Base-by-base conservation (phyloP, 2,797 vertebrate species). In the Gorsachius magnificus region DNA sequence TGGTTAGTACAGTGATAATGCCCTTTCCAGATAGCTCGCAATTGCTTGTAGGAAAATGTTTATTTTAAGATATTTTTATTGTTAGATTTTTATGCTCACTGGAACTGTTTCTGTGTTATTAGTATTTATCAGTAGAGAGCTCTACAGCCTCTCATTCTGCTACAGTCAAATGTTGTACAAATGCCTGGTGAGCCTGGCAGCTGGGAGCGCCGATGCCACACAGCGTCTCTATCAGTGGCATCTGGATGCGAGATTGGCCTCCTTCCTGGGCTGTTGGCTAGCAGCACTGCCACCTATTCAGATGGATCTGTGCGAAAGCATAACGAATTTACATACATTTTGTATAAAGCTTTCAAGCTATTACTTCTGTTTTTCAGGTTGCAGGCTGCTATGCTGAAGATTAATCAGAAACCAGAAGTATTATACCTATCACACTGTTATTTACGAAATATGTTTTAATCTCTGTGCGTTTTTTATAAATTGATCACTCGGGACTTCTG, bases 161-260 rank as follows among this genome's bases (percentile, higher is more conserved):
- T 83, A 20, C 90, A 93, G 93, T 82, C 85, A 85, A 83, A 71
- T 66, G 87, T 50, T 93, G 36, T 70, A 74, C 95, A 95, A 94
- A 90, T 66, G 83, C 92, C 20, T 91, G 82, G 82, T 84, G 90
- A 96, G 96, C 38, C 94, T 97, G 97, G 95, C 97, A 98, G 97
- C 97, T 97, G 96, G 96, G 96, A 94, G 53, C 68, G 22, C 57
- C 69, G 95, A 90, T 96, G 97, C 96, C 96, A 95, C 97, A 96
- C 92, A 94, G 94, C 66, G 91, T 97, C 53, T 97, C 94, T 94
- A 68, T 96, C 96, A 91, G 93, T 90, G 93, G 97, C 97, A 97
- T 98, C 98, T 98, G 98, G 97, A 97, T 96, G 84, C 78, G 96
- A 96, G 91, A 46, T 97, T 98, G 98, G 98, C 98, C 94, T 96